Evolutionary conservation across 2,888 invertebrate genomes (phyloP), one percentile per base, ranked within the genome.

Genomic region (Phragmatobia fuliginosa): DNA sequence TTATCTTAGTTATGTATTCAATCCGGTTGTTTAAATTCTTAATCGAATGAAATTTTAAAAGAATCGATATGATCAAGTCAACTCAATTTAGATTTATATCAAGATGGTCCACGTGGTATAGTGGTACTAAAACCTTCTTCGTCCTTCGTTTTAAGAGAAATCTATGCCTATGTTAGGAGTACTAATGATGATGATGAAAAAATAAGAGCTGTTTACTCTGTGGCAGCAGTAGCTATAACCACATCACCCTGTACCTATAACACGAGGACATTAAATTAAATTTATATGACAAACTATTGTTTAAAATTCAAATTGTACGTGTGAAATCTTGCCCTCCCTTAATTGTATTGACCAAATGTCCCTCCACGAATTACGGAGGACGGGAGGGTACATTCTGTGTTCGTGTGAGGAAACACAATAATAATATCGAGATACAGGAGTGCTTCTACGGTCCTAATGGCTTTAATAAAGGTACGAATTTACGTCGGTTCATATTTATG

Each of bases 281-380:
- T 94, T 93, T 92, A 93, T 93, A 92, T 93, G 93, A 94, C 94
- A 93, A 94, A 94, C 94, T 94, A 94, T 94, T 93, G 94, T 92
- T 94, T 92, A 94, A 94, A 94, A 94, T 94, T 94, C 93, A 94
- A 93, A 94, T 94, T 90, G 92, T 92, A 92, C 93, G 92, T 91
- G 92, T 91, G 90, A 94, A 94, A 94, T 94, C 93, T 94, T 94
- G 90, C 89, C 85, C 85, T 80, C 86, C 91, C 92, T 90, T 94
- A 93, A 93, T 94, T 93, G 92, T 93, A 94, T 94, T 94, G 94
- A 93, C 94, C 94, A 88, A 90, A 88, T 86, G 88, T 84, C 80
- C 86, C 83, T 82, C 85, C 79, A 83, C 83, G 82, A 87, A 86
- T 88, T 88, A 88, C 83, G 74, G 82, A 78, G 77, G 73, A 74